A percentile compares a stretch with the other conserved stretches of the same genome.
These are phyloP conservation scores for Rhysida immarginata DNA, from an alignment of 1,140 invertebrate genomes.

Conservation along the genomic window DNA sequence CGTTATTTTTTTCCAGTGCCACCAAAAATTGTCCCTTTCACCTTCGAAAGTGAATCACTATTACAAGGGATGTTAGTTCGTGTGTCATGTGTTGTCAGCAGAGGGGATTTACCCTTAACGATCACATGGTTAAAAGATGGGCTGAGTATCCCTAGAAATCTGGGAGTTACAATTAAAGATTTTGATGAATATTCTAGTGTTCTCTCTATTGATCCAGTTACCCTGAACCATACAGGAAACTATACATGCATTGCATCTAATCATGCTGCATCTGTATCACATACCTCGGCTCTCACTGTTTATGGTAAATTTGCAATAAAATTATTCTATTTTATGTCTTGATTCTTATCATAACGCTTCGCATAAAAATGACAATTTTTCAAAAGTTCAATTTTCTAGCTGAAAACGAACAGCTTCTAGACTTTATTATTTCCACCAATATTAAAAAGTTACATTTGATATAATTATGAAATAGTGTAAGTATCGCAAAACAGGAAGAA, in stretches of 20 bases:
- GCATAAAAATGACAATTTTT: no score
- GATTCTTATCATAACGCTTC: no score
- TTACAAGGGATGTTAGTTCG: slow-evolving; percentile 7
- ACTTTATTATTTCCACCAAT: no score
- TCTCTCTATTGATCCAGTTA: neutral
- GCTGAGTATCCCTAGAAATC: neutral
- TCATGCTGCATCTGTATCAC: neutral
- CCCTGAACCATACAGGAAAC: neutral
- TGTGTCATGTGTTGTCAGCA: slow-evolving; percentile 10
- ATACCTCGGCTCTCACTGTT: neutral
- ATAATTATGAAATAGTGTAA: no score
- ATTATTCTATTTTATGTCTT: no score
- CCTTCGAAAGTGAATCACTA: neutral
- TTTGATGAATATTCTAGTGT: neutral
- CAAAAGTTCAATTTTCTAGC: no score
- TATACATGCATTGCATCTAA: neutral
- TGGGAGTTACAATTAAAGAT: neutral
- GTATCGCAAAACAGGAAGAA: no score
- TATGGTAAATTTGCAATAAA: neutral
- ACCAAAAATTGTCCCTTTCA: slow-evolving; percentile 4
- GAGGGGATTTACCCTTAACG: neutral
- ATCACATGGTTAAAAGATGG: neutral
- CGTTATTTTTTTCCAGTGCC: neutral
- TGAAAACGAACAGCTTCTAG: no score
- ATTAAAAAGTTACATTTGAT: no score